These are phyloP conservation scores for Pachymerium ferrugineum DNA, from an alignment of 2,888 invertebrate species.

Conservation along the genomic window DNA sequence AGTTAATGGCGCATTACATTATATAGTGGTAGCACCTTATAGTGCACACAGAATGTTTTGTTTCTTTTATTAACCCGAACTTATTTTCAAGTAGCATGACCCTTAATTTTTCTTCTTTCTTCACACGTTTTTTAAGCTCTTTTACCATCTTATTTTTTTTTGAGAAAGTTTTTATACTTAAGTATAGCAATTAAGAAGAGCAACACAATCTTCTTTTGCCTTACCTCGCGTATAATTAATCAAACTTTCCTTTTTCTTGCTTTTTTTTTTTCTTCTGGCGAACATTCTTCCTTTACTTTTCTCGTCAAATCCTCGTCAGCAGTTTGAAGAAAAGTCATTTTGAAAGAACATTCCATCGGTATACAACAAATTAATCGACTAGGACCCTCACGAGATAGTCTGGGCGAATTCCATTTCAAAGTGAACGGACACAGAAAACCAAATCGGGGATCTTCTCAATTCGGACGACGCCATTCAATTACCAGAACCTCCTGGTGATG, in stretches of 20 bases:
- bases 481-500: not conserved
- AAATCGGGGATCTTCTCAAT: constrained; percentile 21
- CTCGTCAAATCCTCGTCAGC: constrained; percentile 19
- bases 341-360: constrained; percentile 3
- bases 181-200: constrained; percentile 18
- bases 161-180: not conserved
- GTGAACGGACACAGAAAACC: not conserved
- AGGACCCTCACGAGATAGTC: not conserved
- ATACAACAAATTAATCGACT: constrained; percentile 27
- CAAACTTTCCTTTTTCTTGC: not conserved
- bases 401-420: not conserved
- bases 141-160: no score
- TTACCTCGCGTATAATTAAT: not conserved
- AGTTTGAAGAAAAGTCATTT: constrained; percentile 19
- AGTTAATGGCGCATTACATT: no score
- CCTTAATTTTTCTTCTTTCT: not conserved
- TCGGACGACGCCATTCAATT: constrained; percentile 27
- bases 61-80: no score
- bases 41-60: no score
- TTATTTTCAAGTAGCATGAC: no score
- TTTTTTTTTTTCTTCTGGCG: not conserved
- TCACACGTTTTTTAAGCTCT: not conserved
- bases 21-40: no score
- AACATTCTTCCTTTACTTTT: constrained; percentile 1
- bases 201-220: constrained; percentile 7